phyloP scores from a whole-genome alignment of 1,140 invertebrate species.

The Zophobas atratus region DNA sequence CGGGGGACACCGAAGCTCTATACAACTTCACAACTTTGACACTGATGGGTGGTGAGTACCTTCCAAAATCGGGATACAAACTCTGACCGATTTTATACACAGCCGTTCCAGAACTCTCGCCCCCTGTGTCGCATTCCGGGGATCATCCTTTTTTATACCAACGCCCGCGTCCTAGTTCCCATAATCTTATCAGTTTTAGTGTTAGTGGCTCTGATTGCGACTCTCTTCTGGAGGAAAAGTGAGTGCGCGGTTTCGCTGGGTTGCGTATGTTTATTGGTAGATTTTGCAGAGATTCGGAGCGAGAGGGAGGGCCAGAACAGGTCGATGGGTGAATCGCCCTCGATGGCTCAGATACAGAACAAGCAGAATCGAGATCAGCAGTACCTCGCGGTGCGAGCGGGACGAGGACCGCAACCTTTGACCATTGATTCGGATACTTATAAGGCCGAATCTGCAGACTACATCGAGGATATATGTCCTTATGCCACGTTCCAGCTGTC shows the following conservation, averaged over 20 bases:
- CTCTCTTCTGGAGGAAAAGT: slow-evolving; percentile 78
- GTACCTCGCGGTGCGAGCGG: slow-evolving; percentile 75
- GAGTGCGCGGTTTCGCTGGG: slow-evolving; percentile 64
- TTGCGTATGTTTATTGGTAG: slow-evolving; percentile 2
- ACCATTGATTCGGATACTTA: slow-evolving; percentile 67
- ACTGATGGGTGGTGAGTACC: slow-evolving; percentile 77
- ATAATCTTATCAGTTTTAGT: slow-evolving; percentile 78
- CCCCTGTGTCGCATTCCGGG: slow-evolving; percentile 74
- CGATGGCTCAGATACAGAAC: slow-evolving; percentile 82
- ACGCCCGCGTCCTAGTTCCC: slow-evolving; percentile 79
- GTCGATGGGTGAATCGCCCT: slow-evolving; percentile 76
- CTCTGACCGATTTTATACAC: slow-evolving; percentile 10
- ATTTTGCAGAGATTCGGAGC: slow-evolving; percentile 67
- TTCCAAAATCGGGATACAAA: no score
- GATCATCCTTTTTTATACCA: slow-evolving; percentile 79
- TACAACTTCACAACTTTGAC: slow-evolving; percentile 90
- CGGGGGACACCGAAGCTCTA: slow-evolving; percentile 88
- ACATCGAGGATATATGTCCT: slow-evolving; percentile 92
- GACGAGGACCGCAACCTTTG: slow-evolving; percentile 63
- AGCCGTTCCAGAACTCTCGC: slow-evolving; percentile 73
- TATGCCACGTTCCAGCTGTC: slow-evolving; percentile 93
- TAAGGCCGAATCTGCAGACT: slow-evolving; percentile 73
- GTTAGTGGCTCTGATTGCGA: slow-evolving; percentile 74
- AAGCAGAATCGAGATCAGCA: slow-evolving; percentile 83
- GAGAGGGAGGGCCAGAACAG: slow-evolving; percentile 66